phyloP scores from a whole-genome alignment of 2,888 invertebrate genomes.

The Strigamia transsilvanica region DNA sequence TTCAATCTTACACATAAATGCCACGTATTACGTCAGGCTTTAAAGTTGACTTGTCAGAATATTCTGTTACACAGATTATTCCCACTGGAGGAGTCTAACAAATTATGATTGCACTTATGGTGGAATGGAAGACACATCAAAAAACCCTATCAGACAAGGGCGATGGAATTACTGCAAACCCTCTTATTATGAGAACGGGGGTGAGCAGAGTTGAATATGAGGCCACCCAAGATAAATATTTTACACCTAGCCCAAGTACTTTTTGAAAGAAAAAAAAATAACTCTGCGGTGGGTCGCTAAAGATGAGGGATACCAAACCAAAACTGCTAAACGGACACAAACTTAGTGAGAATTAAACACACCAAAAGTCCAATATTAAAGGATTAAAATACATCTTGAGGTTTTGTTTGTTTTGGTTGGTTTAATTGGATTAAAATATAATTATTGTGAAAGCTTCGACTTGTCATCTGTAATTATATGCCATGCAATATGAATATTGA shows the following conservation, averaged over 20 bases:
- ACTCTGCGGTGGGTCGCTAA: conserved; percentile 12
- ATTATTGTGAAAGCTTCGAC: conserved; percentile 21
- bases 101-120: conserved; percentile 23
- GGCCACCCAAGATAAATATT: conserved; percentile 42
- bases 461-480: conserved; percentile 17
- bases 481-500: conserved; percentile 10
- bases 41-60: conserved; percentile 22
- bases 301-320: neutral
- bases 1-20: conserved; percentile 46
- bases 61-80: conserved; percentile 2
- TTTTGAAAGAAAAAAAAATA: conserved; percentile 4
- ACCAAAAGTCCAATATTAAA: neutral
- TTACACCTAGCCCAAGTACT: neutral
- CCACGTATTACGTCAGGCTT: conserved; percentile 39
- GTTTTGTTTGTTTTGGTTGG: neutral
- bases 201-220: neutral
- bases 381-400: conserved; percentile 17
- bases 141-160: conserved; percentile 32
- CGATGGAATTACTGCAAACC: conserved; percentile 16
- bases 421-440: conserved; percentile 2
- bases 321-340: no score
- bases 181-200: conserved; percentile 38
- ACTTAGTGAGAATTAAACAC: neutral
- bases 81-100: neutral
- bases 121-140: conserved; percentile 19